Evolutionary conservation across 2,888 invertebrate genomes (phyloP).

Genomic region (Ectemnius cavifrons): DNA sequence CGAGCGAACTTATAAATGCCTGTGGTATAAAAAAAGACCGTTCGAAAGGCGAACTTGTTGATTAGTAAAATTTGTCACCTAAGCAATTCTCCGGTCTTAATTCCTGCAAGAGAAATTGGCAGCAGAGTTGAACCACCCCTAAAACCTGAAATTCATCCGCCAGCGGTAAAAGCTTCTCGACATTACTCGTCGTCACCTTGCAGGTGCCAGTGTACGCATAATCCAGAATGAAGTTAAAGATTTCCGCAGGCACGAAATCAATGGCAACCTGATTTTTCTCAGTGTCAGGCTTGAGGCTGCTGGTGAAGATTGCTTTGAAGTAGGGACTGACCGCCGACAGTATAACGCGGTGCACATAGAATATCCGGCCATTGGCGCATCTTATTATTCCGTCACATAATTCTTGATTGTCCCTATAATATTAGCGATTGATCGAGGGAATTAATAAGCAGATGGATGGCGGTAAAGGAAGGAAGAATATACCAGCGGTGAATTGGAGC

Average conservation of each 20-base stretch:
- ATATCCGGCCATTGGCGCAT: constrained; percentile 82
- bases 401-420: constrained; percentile 80
- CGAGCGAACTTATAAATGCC: constrained; percentile 85
- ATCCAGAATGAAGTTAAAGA: constrained; percentile 85
- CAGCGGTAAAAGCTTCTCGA: constrained; percentile 84
- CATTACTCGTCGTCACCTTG: constrained; percentile 83
- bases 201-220: constrained; percentile 87
- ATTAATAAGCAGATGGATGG: not conserved
- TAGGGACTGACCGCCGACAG: constrained; percentile 87
- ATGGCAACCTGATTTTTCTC: constrained; percentile 83
- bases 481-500: not conserved
- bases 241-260: constrained; percentile 80
- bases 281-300: constrained; percentile 82
- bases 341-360: constrained; percentile 85
- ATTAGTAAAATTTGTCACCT: constrained; percentile 65
- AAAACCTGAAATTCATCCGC: constrained; percentile 87
- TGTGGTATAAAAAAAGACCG: constrained; percentile 24
- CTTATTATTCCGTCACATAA: constrained; percentile 86
- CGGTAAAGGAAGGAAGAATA: not conserved
- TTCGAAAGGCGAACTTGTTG: not conserved
- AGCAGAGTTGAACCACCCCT: constrained; percentile 85
- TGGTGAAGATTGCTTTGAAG: constrained; percentile 86
- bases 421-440: not conserved
- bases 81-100: constrained; percentile 85
- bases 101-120: constrained; percentile 83